Conservation (phyloP, 1,140 invertebrate species). For the Drosophila rhopaloa region DNA sequence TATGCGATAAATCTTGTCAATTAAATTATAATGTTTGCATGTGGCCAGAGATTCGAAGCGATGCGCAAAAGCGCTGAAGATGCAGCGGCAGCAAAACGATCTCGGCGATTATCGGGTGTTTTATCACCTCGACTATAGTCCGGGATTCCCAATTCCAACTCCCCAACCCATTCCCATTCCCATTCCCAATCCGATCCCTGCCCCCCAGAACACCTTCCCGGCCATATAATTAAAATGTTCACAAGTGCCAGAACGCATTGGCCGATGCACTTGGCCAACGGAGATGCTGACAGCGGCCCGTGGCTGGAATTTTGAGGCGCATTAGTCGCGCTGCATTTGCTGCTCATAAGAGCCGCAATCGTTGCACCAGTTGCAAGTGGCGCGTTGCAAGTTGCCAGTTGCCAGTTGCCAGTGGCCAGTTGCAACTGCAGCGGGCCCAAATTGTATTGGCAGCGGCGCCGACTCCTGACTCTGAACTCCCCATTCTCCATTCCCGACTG, state of each 20-base stretch:
- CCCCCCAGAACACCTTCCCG: constrained; percentile 5
- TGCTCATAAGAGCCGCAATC: constrained; percentile 70
- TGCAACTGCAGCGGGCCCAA: constrained; percentile 24
- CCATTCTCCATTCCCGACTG: background rate
- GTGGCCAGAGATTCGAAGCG: constrained; percentile 36
- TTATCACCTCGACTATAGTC: constrained; percentile 70
- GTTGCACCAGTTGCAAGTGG: constrained; percentile 54
- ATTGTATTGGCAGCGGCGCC: constrained; percentile 54
- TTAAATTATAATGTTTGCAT: constrained; percentile 84
- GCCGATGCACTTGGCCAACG: constrained; percentile 28
- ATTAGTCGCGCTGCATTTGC: constrained; percentile 83
- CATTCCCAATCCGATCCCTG: background rate
- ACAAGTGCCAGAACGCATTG: constrained; percentile 79
- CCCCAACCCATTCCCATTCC: background rate
- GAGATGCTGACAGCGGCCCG: constrained; percentile 60
- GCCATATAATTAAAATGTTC: constrained; percentile 81
- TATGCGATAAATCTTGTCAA: constrained; percentile 84
- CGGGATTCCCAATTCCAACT: background rate
- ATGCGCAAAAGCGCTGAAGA: constrained; percentile 75
- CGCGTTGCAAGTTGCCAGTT: constrained; percentile 35
- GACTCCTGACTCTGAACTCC: constrained; percentile 20
- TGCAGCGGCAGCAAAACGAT: constrained; percentile 75
- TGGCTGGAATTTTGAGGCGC: constrained; percentile 76
- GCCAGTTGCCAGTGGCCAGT: constrained; percentile 41
- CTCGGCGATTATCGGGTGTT: constrained; percentile 82